Conservation (phyloP, 2,113 vertebrate species). For the Periophthalmodon schlosseri region DNA sequence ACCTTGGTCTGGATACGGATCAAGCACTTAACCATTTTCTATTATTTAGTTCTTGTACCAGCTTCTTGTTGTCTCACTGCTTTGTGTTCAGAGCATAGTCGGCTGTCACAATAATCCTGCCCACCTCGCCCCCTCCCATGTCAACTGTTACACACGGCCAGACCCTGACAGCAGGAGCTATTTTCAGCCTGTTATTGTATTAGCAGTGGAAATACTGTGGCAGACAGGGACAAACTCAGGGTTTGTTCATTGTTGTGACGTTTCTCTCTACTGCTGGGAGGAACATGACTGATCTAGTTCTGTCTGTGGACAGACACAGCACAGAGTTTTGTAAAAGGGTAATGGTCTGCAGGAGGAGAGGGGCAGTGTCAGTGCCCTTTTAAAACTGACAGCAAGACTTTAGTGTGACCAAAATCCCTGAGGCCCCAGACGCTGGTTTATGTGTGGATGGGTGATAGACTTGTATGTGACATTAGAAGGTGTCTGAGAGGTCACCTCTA, state of each 20-base stretch:
- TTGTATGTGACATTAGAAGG: neutral
- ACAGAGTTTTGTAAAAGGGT: conserved; percentile 54
- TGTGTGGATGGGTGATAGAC: neutral
- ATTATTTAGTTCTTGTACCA: neutral
- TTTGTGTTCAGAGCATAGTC: conserved; percentile 38
- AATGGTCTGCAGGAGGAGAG: conserved; percentile 45
- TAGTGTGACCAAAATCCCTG: conserved; percentile 36
- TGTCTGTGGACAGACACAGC: conserved; percentile 34
- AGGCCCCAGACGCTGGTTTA: conserved; percentile 15
- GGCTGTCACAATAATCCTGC: conserved; percentile 25
- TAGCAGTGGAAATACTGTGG: conserved; percentile 64
- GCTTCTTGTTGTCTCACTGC: conserved; percentile 1
- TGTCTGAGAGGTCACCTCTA: neutral
- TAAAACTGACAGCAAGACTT: conserved; percentile 46
- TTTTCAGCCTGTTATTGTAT: conserved; percentile 74
- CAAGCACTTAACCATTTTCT: conserved; percentile 90
- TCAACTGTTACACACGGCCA: conserved; percentile 56
- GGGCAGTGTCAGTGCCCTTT: conserved; percentile 53
- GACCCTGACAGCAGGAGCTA: conserved; percentile 67
- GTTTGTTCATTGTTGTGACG: conserved; percentile 30
- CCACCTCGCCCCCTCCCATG: conserved; percentile 33
- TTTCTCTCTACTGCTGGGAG: conserved; percentile 5
- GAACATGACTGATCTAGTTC: conserved; percentile 28
- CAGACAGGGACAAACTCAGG: conserved; percentile 47
- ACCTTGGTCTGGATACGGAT: conserved; percentile 89